Percentiles rank a stretch among this genome's conserved stretches.
Conservation (phyloP, 2,113 vertebrate species). For the Platichthys flesus region DNA sequence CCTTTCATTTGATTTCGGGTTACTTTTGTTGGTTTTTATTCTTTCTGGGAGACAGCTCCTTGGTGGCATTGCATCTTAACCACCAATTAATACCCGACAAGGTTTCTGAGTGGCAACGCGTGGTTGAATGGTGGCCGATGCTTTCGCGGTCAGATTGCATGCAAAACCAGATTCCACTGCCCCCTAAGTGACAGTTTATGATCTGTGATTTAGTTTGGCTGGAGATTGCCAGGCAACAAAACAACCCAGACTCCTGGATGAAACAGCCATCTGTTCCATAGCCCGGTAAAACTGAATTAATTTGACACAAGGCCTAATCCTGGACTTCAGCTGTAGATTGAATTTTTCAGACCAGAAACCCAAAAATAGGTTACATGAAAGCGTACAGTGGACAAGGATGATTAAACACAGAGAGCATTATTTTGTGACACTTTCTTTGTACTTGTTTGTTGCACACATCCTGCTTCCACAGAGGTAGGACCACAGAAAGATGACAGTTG, state of each 20-base stretch:
- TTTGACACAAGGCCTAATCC: conserved; percentile 76
- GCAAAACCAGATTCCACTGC: conserved; percentile 76
- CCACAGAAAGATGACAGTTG: conserved; percentile 9
- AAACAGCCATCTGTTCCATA: conserved; percentile 79
- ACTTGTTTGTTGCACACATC: neutral
- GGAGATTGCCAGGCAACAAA: conserved; percentile 80
- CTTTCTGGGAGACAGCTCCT: neutral
- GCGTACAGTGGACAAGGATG: neutral
- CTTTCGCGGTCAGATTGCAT: conserved; percentile 52
- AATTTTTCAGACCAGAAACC: conserved; percentile 41
- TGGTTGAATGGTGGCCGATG: conserved; percentile 47
- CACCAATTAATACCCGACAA: conserved; percentile 49
- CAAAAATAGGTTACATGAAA: conserved; percentile 49
- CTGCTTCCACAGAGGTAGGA: neutral
- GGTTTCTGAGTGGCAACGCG: conserved; percentile 7
- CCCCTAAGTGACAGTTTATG: conserved; percentile 81
- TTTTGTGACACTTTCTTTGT: neutral
- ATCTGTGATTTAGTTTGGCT: conserved; percentile 80
- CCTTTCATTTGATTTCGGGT: neutral
- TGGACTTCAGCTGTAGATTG: conserved; percentile 73
- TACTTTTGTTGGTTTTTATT: neutral
- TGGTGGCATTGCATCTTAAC: conserved; percentile 33
- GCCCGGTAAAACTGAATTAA: conserved; percentile 78
- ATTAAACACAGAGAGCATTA: neutral
- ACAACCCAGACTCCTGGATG: conserved; percentile 76